These are phyloP conservation scores for Patagioenas fasciata DNA, from an alignment of 2,113 vertebrate genomes.

Conservation along the genomic window DNA sequence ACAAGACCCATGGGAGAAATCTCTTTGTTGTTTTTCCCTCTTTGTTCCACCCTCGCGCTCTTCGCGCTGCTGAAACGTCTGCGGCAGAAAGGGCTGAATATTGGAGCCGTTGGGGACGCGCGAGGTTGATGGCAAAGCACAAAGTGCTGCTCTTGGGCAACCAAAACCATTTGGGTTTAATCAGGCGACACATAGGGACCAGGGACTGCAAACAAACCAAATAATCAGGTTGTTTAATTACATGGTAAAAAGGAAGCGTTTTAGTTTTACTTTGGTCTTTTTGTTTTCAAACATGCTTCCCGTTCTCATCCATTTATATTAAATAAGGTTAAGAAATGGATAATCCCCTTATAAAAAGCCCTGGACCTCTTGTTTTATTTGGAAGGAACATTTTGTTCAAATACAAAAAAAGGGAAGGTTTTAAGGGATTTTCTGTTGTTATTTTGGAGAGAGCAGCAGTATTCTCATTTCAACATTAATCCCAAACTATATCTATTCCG, in stretches of 20 bases:
- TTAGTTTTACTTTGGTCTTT: background rate
- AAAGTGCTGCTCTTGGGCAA: background rate
- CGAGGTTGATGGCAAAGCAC: background rate
- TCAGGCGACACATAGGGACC: background rate
- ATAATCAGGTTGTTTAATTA: background rate
- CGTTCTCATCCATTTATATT: background rate
- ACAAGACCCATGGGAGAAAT: background rate
- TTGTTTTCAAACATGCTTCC: background rate
- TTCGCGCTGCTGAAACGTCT: background rate
- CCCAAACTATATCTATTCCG: background rate
- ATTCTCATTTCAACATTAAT: background rate
- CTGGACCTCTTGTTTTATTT: background rate
- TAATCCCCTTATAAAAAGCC: background rate
- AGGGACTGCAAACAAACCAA: background rate
- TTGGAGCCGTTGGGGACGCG: background rate
- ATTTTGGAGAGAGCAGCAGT: background rate
- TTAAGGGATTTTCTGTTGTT: background rate
- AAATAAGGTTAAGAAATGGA: background rate
- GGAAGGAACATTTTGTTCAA: background rate
- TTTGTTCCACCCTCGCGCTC: background rate
- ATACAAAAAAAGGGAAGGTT: background rate
- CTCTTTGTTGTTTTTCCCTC: background rate
- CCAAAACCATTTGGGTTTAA: accelerated
- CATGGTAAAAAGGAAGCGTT: background rate
- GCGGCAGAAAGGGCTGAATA: background rate